Conservation (phyloP, 2,113 vertebrate species). For the Chamaea fasciata region DNA sequence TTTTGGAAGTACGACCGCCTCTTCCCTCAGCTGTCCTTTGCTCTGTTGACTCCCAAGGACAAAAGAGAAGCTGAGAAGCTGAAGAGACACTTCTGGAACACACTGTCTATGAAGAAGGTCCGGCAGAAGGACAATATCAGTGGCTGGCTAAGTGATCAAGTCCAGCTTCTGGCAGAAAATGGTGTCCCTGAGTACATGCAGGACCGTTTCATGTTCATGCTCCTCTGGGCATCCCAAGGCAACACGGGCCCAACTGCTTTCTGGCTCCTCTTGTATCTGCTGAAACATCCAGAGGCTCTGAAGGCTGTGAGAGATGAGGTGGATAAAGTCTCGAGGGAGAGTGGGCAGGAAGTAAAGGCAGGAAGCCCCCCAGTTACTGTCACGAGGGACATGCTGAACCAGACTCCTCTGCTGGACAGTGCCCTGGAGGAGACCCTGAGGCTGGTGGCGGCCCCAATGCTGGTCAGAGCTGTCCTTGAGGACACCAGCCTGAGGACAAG, state of each 20-base stretch:
- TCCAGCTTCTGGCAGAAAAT: constrained; percentile 53
- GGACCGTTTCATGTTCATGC: constrained; percentile 81
- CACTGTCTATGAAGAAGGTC: constrained; percentile 69
- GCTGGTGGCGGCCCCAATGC: constrained; percentile 74
- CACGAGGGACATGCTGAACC: constrained; percentile 65
- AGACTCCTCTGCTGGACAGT: constrained; percentile 83
- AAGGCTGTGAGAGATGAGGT: constrained; percentile 80
- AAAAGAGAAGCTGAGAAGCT: constrained; percentile 72
- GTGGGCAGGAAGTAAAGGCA: constrained; percentile 53
- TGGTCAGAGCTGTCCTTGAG: constrained; percentile 74
- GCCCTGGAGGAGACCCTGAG: constrained; percentile 87
- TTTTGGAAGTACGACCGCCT: constrained; percentile 84
- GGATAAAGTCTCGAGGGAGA: constrained; percentile 64
- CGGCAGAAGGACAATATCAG: constrained; percentile 79
- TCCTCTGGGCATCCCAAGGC: constrained; percentile 91
- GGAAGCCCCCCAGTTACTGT: constrained; percentile 14
- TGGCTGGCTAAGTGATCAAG: constrained; percentile 77
- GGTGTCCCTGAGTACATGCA: constrained; percentile 72
- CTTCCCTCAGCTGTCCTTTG: constrained; percentile 81
- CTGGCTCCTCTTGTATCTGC: constrained; percentile 87
- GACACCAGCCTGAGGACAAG: constrained; percentile 74
- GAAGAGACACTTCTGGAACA: constrained; percentile 75
- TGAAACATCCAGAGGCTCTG: constrained; percentile 87
- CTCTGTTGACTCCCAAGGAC: constrained; percentile 71
- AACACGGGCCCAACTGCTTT: constrained; percentile 87